Evolutionary conservation across 2,888 invertebrate genomes (phyloP).

Genomic region (Morpho deidamia): DNA sequence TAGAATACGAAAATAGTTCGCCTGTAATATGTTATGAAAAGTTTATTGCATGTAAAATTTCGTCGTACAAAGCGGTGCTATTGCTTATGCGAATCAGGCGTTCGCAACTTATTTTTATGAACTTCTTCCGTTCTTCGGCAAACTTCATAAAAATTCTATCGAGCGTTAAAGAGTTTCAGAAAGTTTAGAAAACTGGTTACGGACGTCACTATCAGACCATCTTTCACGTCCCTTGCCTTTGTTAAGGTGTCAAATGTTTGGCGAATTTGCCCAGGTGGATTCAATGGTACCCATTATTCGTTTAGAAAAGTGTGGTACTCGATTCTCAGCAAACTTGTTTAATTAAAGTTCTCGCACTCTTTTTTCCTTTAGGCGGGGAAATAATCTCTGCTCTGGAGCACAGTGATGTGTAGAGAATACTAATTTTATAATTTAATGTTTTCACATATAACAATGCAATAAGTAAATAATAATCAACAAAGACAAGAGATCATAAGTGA

Average conservation of each 20-base stretch:
- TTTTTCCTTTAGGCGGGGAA: slow-evolving; percentile 73
- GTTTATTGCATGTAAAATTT: slow-evolving; percentile 16
- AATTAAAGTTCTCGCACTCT: slow-evolving; percentile 78
- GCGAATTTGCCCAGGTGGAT: slow-evolving; percentile 60
- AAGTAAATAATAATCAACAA: no score
- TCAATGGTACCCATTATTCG: slow-evolving; percentile 70
- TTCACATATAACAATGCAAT: no score
- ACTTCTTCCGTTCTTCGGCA: slow-evolving; percentile 22
- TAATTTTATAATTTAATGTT: neutral
- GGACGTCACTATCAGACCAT: slow-evolving; percentile 38
- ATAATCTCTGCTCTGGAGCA: slow-evolving; percentile 65
- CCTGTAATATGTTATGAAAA: slow-evolving; percentile 6
- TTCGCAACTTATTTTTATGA: slow-evolving; percentile 28
- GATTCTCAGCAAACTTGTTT: slow-evolving; percentile 75
- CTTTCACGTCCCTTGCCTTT: slow-evolving; percentile 17
- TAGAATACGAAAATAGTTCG: slow-evolving; percentile 5
- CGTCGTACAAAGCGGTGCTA: slow-evolving; percentile 17
- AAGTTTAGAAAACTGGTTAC: slow-evolving; percentile 32
- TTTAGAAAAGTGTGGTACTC: slow-evolving; percentile 70
- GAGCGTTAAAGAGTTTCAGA: slow-evolving; percentile 34
- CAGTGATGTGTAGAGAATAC: slow-evolving; percentile 29
- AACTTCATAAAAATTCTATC: slow-evolving; percentile 49
- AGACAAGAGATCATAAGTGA: no score
- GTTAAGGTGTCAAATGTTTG: slow-evolving; percentile 22
- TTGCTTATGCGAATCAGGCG: slow-evolving; percentile 31